Evolutionary conservation across 2,113 vertebrate species (phyloP), one percentile per base, ranked within the genome.

Genomic region (Hypanus sabinus): DNA sequence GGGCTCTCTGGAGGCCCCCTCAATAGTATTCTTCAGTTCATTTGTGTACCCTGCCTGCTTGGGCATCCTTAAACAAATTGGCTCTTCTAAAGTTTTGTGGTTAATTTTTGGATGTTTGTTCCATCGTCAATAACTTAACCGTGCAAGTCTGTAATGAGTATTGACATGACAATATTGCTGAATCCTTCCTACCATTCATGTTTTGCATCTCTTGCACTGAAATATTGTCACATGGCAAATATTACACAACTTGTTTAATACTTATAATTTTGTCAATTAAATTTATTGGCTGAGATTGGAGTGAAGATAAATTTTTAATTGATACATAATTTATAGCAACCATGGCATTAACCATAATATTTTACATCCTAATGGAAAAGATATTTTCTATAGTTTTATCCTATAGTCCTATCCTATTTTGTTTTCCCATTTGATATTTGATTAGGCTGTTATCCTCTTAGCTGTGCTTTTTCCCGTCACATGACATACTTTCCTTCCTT

Each of bases 181-280:
- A 16, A 27, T 65, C 30, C 65, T 62, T 55, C 57, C 83, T 14
- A 87, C 57, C 60, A 57, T 62, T 90, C 60, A 33, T 90, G 33
- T 68, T 88, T 90, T 90, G 85, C 57, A 68, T 90, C 60, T 90
- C 62, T 90, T 90, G 85, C n/a, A 20, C 85, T 65, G 83, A 27
- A 87, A 60, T 87, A 60, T 55, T 87, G 85, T 90, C 85, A 90
- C 60, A 65, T 33, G 65, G 85, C 30, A 90, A 62, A 65, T 68
- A 68, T 90, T 90, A 18, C 60, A 65, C 60, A 65, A 68, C 65
- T 90, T 90, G 60, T 33, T 90, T 90, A 18, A 65, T 90, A 85
- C 55, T 57, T 85, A 68, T 33, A 90, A 90, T 90, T 60, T 62
- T 65, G 85, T 68, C 85, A 90, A 65, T 90, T 90, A 68, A 90